Base-by-base conservation (phyloP, 2,888 invertebrate genomes). In the Hirtodrosophila confusa region DNA sequence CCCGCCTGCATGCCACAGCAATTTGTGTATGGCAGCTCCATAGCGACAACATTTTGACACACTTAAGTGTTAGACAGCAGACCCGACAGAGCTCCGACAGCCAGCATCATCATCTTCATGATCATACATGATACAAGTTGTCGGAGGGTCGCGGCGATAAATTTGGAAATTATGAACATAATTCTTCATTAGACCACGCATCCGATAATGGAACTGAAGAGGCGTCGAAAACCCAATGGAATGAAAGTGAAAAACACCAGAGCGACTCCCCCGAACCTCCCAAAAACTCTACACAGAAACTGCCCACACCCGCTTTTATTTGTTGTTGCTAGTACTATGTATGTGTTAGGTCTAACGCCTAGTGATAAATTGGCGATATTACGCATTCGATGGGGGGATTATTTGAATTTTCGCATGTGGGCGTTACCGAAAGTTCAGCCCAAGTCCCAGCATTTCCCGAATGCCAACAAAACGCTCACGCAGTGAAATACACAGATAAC, bases 81-180 rank as follows among this genome's bases (percentile, higher is more conserved):
- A 31, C 41, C 9, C 48, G 37, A 57, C 37, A 49, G n/a, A 10
- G 12, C 31, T 44, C 12, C 57, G 65, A 66, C 66, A 66, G 75
- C 72, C 75, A 55, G 69, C 84, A 75, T 83, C 85, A 88, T 78
- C 82, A 69, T 62, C 50, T 43, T 36, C 58, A 70, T 60, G 57
- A 69, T 50, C 61, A 45, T 44, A 27, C 40, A 35, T 10, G 11
- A 50, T 53, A 54, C 63, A 51, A 45, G 64, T 56, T 78, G 67
- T 64, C 61, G 68, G 71, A 66, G 80, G 80, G 67, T 68, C 63
- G 80, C 69, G 63, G 58, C 86, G 73, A 86, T 86, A 88, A 88
- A 86, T 88, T 88, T 69, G 63, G 56, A 88, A 88, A 86, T 88
- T 85, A 86, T 86, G 83, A 86, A 79, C 86, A 88, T 86, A 88